These are phyloP conservation scores for Zaprionus bogoriensis DNA, from an alignment of 2,888 invertebrate genomes.

Conservation along the genomic window DNA sequence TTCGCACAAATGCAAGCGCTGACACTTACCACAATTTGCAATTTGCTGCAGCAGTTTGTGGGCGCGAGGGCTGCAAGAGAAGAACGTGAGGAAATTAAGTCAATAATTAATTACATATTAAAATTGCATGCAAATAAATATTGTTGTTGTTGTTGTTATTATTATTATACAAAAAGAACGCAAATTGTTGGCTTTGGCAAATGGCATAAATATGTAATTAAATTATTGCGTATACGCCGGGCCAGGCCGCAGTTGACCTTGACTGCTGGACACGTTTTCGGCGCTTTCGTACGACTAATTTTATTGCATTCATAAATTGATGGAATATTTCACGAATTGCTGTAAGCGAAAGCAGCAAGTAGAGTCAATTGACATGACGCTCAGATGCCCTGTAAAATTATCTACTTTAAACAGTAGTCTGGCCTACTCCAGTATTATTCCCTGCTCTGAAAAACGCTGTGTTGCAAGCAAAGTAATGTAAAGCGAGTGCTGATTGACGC, in stretches of 20 bases:
- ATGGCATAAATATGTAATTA: constrained; percentile 27
- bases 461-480: no score
- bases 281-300: neutral
- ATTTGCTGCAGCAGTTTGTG: constrained; percentile 20
- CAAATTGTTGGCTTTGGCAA: constrained; percentile 2
- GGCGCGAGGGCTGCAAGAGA: constrained; percentile 23
- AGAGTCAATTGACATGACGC: no score
- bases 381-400: no score
- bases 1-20: constrained; percentile 11
- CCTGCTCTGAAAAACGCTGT: no score
- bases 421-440: no score
- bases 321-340: neutral
- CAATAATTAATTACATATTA: constrained; percentile 23
- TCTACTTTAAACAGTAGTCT: no score
- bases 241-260: constrained; percentile 32
- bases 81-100: neutral
- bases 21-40: constrained; percentile 48
- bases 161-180: neutral
- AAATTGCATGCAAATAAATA: constrained; percentile 1
- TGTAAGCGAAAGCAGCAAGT: no score
- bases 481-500: no score
- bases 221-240: constrained; percentile 25
- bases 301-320: neutral
- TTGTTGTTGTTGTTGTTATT: neutral
- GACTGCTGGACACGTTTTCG: constrained; percentile 22